Evolutionary conservation across 2,113 vertebrate genomes (phyloP).

Genomic region (Trematocara variabile): DNA sequence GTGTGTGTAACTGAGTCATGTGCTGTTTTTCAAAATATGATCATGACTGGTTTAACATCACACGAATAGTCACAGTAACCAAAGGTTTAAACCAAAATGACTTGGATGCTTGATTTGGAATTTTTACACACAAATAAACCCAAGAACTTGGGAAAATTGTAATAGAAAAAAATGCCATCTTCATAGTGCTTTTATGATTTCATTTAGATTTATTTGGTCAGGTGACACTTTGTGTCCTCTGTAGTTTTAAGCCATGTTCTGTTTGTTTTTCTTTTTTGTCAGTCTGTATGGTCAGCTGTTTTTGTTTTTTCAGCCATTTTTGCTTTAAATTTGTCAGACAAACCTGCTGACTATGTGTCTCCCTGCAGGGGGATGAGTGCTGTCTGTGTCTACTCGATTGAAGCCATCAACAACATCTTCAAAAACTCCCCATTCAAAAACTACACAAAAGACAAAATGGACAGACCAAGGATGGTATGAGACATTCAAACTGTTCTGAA

Average conservation of each 20-base stretch:
- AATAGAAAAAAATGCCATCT: background rate
- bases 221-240: background rate
- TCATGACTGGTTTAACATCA: background rate
- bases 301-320: background rate
- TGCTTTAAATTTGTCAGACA: background rate
- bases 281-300: background rate
- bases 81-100: background rate
- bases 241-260: background rate
- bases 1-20: background rate
- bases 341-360: background rate
- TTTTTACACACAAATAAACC: background rate
- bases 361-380: conserved; percentile 63
- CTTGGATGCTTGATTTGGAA: background rate
- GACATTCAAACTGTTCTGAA: background rate
- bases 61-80: background rate
- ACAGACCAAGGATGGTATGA: conserved; percentile 38
- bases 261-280: background rate
- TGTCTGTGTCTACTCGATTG: conserved; percentile 64
- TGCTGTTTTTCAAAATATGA: background rate
- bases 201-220: background rate
- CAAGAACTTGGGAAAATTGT: background rate
- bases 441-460: rapidly evolving
- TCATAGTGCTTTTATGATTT: background rate
- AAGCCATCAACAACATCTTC: conserved; percentile 53
- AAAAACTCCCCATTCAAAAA: conserved; percentile 17